A percentile compares a stretch with the other conserved stretches of the same genome.
Conservation (phyloP, 2,888 invertebrate genomes). For the Macrophya alboannulata region DNA sequence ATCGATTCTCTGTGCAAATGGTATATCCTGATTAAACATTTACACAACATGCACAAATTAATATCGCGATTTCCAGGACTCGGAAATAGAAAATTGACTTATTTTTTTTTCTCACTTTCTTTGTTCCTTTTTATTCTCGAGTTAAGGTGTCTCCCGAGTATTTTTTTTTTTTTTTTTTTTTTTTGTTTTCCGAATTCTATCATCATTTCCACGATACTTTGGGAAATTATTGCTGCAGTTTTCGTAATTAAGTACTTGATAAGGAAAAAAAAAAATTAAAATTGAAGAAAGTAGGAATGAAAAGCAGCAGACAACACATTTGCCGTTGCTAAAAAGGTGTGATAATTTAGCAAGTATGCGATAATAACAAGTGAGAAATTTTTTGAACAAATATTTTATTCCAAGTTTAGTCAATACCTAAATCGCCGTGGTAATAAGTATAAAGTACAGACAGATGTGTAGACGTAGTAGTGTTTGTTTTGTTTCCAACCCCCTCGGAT, state of each 20-base stretch:
- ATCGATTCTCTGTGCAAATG: background rate
- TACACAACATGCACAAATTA: background rate
- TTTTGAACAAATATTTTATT: background rate
- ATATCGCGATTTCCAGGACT: background rate
- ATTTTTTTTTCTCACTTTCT: background rate
- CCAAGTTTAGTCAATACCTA: background rate
- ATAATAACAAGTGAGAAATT: background rate
- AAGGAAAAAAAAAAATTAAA: background rate
- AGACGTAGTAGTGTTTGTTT: background rate
- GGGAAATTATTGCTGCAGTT: background rate
- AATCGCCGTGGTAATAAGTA: background rate
- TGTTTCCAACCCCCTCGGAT: slow-evolving; percentile 1
- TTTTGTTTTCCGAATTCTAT: background rate
- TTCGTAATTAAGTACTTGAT: background rate
- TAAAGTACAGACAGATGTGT: background rate
- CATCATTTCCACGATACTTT: background rate
- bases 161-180: background rate
- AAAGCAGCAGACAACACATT: background rate
- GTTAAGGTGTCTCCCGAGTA: background rate
- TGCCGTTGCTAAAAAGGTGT: background rate
- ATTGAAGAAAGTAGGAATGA: too few relatives aligned
- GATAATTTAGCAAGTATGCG: background rate
- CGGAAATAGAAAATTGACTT: background rate
- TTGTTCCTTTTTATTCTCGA: background rate
- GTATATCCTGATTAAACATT: background rate